Evolutionary conservation across 2,888 invertebrate genomes (phyloP).

Genomic region (Pollenia labialis): DNA sequence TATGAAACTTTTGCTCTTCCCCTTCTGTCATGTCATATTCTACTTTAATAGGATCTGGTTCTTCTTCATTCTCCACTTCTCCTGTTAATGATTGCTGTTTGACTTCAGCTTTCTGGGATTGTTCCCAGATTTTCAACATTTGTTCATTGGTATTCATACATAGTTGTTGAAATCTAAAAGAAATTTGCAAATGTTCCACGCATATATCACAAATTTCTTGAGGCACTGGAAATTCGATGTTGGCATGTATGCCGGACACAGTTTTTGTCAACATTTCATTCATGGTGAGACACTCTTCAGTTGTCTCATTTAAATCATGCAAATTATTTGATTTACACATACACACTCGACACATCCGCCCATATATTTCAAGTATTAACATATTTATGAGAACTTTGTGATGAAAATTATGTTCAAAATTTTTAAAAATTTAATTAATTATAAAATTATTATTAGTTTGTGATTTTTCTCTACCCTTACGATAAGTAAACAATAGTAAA

Average conservation of each 20-base stretch:
- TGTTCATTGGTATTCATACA: conserved; percentile 63
- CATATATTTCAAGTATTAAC: conserved; percentile 68
- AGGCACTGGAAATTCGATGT: conserved; percentile 69
- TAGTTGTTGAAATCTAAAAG: conserved; percentile 62
- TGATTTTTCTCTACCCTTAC: conserved; percentile 67
- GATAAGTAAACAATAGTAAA: conserved; percentile 64
- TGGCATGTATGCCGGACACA: conserved; percentile 54
- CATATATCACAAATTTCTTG: conserved; percentile 67
- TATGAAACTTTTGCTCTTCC: conserved; percentile 34
- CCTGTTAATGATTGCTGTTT: conserved; percentile 38
- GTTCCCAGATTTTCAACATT: conserved; percentile 66
- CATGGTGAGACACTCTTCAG: conserved; percentile 62
- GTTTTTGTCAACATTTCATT: conserved; percentile 65
- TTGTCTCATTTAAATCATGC: conserved; percentile 58
- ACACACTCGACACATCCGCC: conserved; percentile 65
- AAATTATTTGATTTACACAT: conserved; percentile 63
- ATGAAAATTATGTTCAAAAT: conserved; percentile 9
- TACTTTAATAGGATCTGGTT: conserved; percentile 67
- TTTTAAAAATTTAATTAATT: conserved; percentile 47
- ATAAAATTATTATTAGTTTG: conserved; percentile 49
- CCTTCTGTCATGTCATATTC: conserved; percentile 46
- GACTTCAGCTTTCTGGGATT: conserved; percentile 56
- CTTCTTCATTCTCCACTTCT: conserved; percentile 39
- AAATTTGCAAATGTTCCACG: conserved; percentile 61
- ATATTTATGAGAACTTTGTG: conserved; percentile 33